These are phyloP conservation scores for Crotalus helleri DNA, from an alignment of 2,113 vertebrate genomes.

Conservation along the genomic window DNA sequence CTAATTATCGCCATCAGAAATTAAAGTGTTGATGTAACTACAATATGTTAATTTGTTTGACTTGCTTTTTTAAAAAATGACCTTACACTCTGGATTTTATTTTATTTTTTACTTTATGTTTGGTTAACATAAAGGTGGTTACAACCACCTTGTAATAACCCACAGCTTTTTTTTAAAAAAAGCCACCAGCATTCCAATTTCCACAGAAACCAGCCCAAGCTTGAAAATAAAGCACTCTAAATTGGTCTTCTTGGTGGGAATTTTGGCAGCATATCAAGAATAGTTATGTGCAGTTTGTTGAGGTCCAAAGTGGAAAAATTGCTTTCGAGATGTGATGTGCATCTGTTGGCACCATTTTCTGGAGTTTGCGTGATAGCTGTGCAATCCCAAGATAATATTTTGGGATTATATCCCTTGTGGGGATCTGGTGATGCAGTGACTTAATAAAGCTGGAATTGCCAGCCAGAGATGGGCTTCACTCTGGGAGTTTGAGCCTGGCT, in stretches of 20 bases:
- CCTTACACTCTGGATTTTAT: not conserved
- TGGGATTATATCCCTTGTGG: not conserved
- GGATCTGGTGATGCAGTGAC: not conserved
- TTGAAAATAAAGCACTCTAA: slow-evolving; percentile 50
- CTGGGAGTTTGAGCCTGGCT: not conserved
- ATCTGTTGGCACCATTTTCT: not conserved
- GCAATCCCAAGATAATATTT: not conserved
- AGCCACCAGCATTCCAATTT: slow-evolving; percentile 32
- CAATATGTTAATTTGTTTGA: slow-evolving; percentile 13
- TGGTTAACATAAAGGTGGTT: not conserved
- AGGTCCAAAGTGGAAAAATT: not conserved
- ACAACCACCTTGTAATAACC: not conserved
- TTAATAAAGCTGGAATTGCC: not conserved
- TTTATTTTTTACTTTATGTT: not conserved
- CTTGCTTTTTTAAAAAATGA: slow-evolving; percentile 21
- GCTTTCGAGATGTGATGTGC: not conserved
- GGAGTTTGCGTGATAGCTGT: not conserved
- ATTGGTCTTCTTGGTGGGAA: slow-evolving; percentile 52
- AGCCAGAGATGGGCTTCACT: not conserved
- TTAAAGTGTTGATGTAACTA: slow-evolving; percentile 26
- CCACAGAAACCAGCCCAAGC: slow-evolving; percentile 36
- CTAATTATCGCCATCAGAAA: slow-evolving; percentile 31
- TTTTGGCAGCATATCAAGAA: not conserved
- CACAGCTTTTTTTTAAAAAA: not conserved
- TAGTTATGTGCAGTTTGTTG: not conserved